A percentile compares a stretch with the other conserved stretches of the same genome.
Conservation (phyloP, 2,797 vertebrate genomes). For the Xiphophorus birchmanni region DNA sequence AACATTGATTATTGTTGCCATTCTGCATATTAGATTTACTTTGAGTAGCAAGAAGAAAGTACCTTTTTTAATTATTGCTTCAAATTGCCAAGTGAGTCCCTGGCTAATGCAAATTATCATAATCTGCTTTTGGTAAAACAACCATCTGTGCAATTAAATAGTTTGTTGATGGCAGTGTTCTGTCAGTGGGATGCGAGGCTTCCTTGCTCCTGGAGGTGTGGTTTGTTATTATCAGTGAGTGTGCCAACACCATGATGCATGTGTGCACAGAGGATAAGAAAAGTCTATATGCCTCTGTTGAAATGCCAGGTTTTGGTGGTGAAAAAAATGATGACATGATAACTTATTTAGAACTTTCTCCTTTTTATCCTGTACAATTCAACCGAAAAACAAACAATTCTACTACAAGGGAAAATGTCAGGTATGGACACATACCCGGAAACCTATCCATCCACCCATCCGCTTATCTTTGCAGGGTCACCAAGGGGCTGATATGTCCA, state of each 20-base stretch:
- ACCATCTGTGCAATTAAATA: slow-evolving; percentile 66
- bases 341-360: not conserved
- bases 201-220: slow-evolving; percentile 56
- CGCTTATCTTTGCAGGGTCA: not conserved
- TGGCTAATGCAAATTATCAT: slow-evolving; percentile 55
- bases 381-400: not conserved
- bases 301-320: not conserved
- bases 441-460: too few species aligned
- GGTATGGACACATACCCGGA: not conserved
- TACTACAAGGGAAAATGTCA: not conserved
- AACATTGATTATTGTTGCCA: slow-evolving; percentile 19
- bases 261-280: not conserved
- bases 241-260: slow-evolving; percentile 20
- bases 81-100: slow-evolving; percentile 52
- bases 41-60: slow-evolving; percentile 31
- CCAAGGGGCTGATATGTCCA: not conserved
- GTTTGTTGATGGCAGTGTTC: slow-evolving; percentile 56
- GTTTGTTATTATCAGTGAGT: slow-evolving; percentile 42
- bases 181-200: slow-evolving; percentile 42
- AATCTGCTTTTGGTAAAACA: slow-evolving; percentile 60
- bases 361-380: not conserved
- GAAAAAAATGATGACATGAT: not conserved
- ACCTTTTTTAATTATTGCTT: slow-evolving; percentile 48
- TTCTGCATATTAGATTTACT: slow-evolving; percentile 21
- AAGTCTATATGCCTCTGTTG: not conserved